Percentiles rank a stretch among this genome's conserved stretches.
phyloP scores from a whole-genome alignment of 2,113 vertebrate genomes.

The Elephantulus edwardii region DNA sequence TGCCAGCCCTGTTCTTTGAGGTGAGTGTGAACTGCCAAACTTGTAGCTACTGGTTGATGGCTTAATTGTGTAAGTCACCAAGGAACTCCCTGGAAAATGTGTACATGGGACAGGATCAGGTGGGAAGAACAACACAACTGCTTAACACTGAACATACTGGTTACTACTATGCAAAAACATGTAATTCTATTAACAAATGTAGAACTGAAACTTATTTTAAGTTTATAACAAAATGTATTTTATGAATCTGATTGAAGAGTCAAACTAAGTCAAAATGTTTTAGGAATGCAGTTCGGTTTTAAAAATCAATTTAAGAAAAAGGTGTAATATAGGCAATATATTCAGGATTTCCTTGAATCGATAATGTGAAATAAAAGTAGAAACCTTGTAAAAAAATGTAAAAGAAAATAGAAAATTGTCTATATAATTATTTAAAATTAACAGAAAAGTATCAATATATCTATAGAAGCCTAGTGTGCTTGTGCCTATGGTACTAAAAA shows the following conservation, averaged over 20 bases:
- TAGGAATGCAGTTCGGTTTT: background rate
- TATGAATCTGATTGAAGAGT: background rate
- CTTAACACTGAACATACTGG: background rate
- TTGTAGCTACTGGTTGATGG: background rate
- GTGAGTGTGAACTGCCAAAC: background rate
- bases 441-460: background rate
- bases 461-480: background rate
- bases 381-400: background rate
- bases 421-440: conserved; percentile 21
- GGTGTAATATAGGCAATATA: background rate
- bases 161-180: background rate
- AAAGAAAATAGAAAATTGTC: background rate
- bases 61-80: background rate
- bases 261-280: background rate
- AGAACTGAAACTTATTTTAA: background rate
- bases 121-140: background rate
- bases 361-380: conserved; percentile 14
- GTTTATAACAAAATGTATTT: background rate
- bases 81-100: background rate
- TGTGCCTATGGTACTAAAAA: background rate
- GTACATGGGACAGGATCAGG: background rate
- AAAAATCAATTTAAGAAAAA: conserved; percentile 18
- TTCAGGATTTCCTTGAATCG: background rate
- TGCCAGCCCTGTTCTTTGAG: background rate
- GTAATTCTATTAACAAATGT: background rate